Evolutionary conservation across 2,113 vertebrate species (phyloP), one percentile per base, ranked within the genome.

Genomic region (Lagopus muta): DNA sequence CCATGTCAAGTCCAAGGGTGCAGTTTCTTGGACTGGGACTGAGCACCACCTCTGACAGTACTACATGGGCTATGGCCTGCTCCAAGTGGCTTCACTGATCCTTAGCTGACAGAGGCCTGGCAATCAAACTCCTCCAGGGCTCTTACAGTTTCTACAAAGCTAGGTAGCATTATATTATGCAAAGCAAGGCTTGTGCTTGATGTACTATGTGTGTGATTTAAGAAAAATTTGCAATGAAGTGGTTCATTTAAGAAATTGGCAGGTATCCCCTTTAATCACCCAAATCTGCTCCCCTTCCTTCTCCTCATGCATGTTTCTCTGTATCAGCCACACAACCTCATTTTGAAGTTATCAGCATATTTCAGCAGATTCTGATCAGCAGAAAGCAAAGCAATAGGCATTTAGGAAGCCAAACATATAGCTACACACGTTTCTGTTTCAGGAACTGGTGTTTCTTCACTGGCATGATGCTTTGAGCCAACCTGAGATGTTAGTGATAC

Each of bases 1-100:
- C 1, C 1, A 13, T 8, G 17, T 3, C 0, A 5, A 71, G 20
- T 0, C 0, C 27, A 38, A 13, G 13, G 5, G 10, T 4, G 27
- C 18, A 58, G 13, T 32, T 34, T 9, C 16, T 6, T 5, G 13
- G 3, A 8, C 36, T 52, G n/a, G 8, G 8, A 24, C 13, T 77
- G n/a, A 2, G 11, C 7, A 4, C 22, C 4, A 5, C 12, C 10
- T 25, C 16, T 12, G 6, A 14, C 11, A 62, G 13, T 15, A 17
- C 11, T 34, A 2, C 19, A 38, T 32, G 12, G 2, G 4, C 6
- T 58, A 8, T 34, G 30, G 36, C 6, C 10, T 48, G 21, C 5
- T 6, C 12, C 12, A 1, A 0, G 7, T 54, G 48, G 8, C 1
- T 11, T 5, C 16, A 14, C 7, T 54, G n/a, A 74, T 60, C 27